Conservation (phyloP, 2,797 vertebrate species). For the Xiphorhynchus erythropygius region DNA sequence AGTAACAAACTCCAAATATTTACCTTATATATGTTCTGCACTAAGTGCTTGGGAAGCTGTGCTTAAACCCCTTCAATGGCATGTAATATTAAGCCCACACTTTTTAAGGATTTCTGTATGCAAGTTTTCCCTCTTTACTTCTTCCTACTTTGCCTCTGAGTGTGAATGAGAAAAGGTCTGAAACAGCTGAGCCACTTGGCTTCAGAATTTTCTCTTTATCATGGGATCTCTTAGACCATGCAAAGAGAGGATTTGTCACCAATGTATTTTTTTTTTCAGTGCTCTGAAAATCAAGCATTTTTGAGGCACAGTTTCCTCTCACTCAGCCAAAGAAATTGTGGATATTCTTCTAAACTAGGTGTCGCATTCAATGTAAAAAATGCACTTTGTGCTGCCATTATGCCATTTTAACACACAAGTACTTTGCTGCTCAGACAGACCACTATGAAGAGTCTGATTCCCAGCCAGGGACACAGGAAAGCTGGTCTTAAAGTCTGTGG, state of each 20-base stretch:
- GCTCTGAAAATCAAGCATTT: neutral
- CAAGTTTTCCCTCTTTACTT: neutral
- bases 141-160: neutral
- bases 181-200: neutral
- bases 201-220: neutral
- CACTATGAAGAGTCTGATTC: neutral
- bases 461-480: neutral
- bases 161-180: neutral
- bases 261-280: neutral
- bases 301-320: neutral
- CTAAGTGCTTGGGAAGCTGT: neutral
- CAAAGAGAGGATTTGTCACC: neutral
- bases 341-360: neutral
- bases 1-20: neutral
- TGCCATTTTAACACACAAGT: neutral
- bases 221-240: neutral
- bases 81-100: neutral
- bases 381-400: neutral
- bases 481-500: neutral
- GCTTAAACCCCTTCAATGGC: neutral
- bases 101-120: neutral
- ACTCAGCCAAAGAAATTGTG: neutral
- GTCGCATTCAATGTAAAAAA: neutral
- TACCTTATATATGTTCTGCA: neutral
- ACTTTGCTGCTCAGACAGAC: neutral